Evolutionary conservation across 2,113 vertebrate genomes (phyloP).

Genomic region (Tiliqua scincoides): DNA sequence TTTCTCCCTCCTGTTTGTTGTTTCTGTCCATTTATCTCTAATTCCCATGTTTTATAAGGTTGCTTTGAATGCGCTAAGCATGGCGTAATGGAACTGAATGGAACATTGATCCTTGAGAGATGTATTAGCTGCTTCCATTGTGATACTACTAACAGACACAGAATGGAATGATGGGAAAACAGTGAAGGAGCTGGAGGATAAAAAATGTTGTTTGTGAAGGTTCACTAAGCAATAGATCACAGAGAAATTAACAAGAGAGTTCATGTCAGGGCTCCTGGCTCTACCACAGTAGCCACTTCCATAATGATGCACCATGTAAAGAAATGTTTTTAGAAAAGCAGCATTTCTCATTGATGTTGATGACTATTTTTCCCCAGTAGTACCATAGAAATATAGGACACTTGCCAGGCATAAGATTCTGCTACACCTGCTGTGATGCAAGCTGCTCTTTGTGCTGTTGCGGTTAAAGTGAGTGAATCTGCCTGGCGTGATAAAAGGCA

Average conservation of each 20-base stretch:
- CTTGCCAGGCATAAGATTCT: neutral
- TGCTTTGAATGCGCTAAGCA: constrained; percentile 29
- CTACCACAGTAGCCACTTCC: constrained; percentile 36
- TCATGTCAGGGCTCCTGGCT: constrained; percentile 44
- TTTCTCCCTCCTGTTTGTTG: neutral
- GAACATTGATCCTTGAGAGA: constrained; percentile 45
- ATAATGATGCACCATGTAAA: constrained; percentile 39
- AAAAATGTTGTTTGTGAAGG: constrained; percentile 69
- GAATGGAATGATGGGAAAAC: constrained; percentile 54
- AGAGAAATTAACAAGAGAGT: constrained; percentile 64
- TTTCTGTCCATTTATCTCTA: constrained; percentile 39
- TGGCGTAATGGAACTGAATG: constrained; percentile 21
- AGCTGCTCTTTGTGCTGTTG: neutral
- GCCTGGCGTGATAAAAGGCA: neutral
- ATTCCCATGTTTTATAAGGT: constrained; percentile 45
- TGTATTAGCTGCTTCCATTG: constrained; percentile 59
- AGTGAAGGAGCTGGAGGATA: constrained; percentile 65
- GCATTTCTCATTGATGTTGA: constrained; percentile 25
- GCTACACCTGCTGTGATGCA: neutral
- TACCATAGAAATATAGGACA: neutral
- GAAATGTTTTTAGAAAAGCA: constrained; percentile 28
- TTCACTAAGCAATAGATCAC: constrained; percentile 66
- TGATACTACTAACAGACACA: constrained; percentile 49
- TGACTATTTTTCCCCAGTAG: neutral
- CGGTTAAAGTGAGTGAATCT: neutral